phyloP scores from a whole-genome alignment of 2,113 vertebrate genomes.

The Passer montanus region DNA sequence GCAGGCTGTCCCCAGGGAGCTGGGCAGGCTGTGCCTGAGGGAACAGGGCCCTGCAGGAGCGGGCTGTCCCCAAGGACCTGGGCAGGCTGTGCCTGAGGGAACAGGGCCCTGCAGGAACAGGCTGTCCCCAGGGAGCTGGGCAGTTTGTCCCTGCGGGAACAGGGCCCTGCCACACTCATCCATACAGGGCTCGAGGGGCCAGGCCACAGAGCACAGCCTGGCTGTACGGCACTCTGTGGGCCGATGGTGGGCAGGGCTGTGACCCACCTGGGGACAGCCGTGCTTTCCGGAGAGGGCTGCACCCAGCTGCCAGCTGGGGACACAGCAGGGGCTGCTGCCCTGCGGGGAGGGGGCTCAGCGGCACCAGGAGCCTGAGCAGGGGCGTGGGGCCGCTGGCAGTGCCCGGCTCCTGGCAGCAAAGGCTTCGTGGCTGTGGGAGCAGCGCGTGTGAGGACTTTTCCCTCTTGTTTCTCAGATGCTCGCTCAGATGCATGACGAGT shows the following conservation, averaged over 20 bases:
- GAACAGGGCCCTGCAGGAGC: background rate
- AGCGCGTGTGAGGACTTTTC: background rate
- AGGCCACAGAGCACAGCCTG: background rate
- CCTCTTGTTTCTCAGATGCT: slow-evolving; percentile 23
- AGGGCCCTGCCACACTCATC: fast-evolving
- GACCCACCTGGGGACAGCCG: fast-evolving
- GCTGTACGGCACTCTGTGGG: background rate
- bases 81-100: background rate
- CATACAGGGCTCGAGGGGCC: fast-evolving
- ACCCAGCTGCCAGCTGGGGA: background rate
- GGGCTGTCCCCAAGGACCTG: no score
- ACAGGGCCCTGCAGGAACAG: background rate
- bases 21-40: no score
- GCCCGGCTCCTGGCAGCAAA: no score
- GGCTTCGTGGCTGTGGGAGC: background rate
- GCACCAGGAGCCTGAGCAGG: background rate
- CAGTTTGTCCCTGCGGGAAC: background rate
- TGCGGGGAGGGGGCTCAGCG: background rate
- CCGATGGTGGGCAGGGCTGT: background rate
- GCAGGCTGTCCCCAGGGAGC: no score
- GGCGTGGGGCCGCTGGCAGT: fast-evolving
- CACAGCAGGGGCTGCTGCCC: fast-evolving
- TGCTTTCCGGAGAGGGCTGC: background rate
- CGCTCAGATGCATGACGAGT: background rate
- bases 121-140: no score